Evolutionary conservation across 2,888 invertebrate species (phyloP).

Genomic region (Eupelmus urozonus): DNA sequence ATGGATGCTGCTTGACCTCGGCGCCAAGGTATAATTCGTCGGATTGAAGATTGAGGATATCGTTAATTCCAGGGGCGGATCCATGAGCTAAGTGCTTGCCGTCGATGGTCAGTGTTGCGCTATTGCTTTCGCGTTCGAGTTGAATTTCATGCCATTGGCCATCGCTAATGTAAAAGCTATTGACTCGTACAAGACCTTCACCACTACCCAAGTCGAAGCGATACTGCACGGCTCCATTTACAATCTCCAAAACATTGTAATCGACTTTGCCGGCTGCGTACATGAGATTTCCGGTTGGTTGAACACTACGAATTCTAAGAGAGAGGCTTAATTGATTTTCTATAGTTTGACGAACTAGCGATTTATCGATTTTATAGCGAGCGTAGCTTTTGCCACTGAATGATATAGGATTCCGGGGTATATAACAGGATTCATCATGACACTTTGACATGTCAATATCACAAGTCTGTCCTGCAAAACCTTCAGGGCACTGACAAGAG

Average conservation of each 20-base stretch:
- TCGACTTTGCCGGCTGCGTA: conserved; percentile 92
- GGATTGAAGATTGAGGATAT: conserved; percentile 90
- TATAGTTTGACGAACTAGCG: conserved; percentile 83
- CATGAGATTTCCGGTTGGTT: conserved; percentile 90
- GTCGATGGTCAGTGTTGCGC: conserved; percentile 88
- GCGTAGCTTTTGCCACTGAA: conserved; percentile 91
- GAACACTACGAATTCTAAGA: conserved; percentile 89
- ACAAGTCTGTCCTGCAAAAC: conserved; percentile 84
- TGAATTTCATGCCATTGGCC: conserved; percentile 90
- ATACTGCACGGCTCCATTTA: conserved; percentile 92
- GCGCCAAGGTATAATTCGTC: conserved; percentile 92
- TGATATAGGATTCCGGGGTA: conserved; percentile 86
- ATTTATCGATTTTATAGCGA: conserved; percentile 82
- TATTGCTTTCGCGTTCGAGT: conserved; percentile 89
- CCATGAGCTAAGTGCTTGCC: conserved; percentile 85
- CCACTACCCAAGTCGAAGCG: conserved; percentile 96
- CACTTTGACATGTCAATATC: conserved; percentile 83
- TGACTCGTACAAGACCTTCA: conserved; percentile 88
- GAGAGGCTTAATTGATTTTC: conserved; percentile 90
- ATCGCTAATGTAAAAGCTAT: conserved; percentile 88
- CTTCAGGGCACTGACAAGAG: conserved; percentile 88
- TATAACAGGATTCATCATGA: conserved; percentile 85
- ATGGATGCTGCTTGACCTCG: conserved; percentile 87
- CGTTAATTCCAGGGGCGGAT: conserved; percentile 88
- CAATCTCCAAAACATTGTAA: conserved; percentile 91